Conservation (phyloP, 2,888 invertebrate genomes). For the Lochmaea capreae region DNA sequence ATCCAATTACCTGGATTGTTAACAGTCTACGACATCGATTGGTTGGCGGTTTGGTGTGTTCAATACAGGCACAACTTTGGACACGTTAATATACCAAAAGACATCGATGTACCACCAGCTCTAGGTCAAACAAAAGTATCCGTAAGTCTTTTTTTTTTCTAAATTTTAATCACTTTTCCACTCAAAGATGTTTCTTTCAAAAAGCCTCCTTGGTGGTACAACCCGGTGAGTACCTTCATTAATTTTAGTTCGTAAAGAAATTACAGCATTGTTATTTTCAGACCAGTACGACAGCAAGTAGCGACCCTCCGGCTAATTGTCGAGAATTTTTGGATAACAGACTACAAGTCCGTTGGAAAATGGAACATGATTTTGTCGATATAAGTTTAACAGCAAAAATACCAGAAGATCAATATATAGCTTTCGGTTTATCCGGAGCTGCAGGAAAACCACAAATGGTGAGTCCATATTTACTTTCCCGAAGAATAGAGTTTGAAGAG, state of each 20-base stretch:
- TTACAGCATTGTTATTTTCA: constrained; percentile 57
- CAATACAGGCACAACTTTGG: constrained; percentile 91
- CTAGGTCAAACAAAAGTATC: constrained; percentile 91
- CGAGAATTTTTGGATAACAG: constrained; percentile 85
- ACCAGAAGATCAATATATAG: constrained; percentile 86
- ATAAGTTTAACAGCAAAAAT: constrained; percentile 84
- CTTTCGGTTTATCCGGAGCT: constrained; percentile 86
- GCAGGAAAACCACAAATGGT: constrained; percentile 80
- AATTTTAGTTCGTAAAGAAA: no score
- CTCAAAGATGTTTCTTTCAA: constrained; percentile 37
- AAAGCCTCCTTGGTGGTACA: constrained; percentile 94
- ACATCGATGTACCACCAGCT: constrained; percentile 90
- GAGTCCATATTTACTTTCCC: constrained; percentile 27
- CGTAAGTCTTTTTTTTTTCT: constrained; percentile 70
- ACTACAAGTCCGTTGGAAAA: constrained; percentile 89
- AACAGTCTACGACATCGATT: constrained; percentile 91
- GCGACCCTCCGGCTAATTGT: constrained; percentile 77
- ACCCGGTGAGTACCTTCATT: constrained; percentile 80
- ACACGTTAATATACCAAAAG: constrained; percentile 87
- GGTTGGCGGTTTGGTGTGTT: constrained; percentile 94
- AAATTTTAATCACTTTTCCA: background rate
- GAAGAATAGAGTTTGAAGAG: background rate
- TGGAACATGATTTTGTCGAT: constrained; percentile 80
- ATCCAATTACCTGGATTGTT: constrained; percentile 86
- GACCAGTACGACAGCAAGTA: constrained; percentile 82